phyloP scores from a whole-genome alignment of 2,113 vertebrate species.

The Bubo blakistoni region DNA sequence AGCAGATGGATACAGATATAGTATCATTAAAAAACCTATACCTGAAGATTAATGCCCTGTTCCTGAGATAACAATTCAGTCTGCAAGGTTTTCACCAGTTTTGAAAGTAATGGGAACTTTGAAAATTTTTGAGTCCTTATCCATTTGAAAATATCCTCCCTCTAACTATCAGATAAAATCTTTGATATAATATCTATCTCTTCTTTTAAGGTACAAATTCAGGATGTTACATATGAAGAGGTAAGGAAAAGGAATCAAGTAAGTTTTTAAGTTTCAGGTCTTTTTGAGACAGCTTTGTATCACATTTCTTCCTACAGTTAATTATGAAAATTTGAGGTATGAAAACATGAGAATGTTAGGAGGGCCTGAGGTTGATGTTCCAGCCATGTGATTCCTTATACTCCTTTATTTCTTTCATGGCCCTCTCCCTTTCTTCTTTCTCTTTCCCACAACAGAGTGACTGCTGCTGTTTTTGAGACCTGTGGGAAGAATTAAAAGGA shows the following conservation, averaged over 20 bases:
- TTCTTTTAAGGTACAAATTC: not conserved
- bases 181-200: not conserved
- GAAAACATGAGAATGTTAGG: not conserved
- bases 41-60: not conserved
- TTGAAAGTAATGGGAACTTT: not conserved
- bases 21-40: not conserved
- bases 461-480: not conserved
- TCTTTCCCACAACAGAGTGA: not conserved
- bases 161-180: not conserved
- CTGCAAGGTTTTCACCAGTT: not conserved
- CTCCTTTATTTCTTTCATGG: not conserved
- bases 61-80: not conserved
- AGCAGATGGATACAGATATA: not conserved
- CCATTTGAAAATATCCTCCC: not conserved
- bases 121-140: not conserved
- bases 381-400: not conserved
- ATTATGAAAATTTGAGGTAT: not conserved
- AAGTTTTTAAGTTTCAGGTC: not conserved
- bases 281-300: not conserved
- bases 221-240: not conserved
- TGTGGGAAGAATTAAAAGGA: not conserved
- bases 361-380: not conserved
- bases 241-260: not conserved
- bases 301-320: not conserved
- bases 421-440: not conserved